Evolutionary conservation across 2,113 vertebrate genomes (phyloP), one percentile per base, ranked within the genome.

Genomic region (Phasianus colchicus): DNA sequence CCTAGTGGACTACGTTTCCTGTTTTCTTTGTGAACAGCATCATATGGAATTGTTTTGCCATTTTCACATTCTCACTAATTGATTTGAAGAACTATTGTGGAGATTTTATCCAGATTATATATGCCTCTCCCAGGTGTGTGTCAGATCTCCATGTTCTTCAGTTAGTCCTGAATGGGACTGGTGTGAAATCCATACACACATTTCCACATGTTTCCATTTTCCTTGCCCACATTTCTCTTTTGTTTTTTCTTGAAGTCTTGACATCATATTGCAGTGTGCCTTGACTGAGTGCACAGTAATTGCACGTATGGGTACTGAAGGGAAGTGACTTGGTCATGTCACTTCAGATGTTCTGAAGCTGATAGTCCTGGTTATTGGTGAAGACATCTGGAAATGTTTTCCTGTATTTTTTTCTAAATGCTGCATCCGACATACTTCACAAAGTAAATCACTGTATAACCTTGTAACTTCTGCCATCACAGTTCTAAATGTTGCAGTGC

Each of bases 31-130:
- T 86, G 82, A 84, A 67, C 63, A 87, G 76, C 87, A 78, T 67
- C 25, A 32, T 86, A 72, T 87, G 71, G 91, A 94, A 96, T 93
- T 84, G 77, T 80, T 97, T 94, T 95, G 84, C 91, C 91, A 63
- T 92, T 86, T 78, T 85, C 78, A 34, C 85, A 81, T 91, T 88
- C 79, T 95, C 91, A 82, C 84, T 91, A 90, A 88, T 82, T 77
- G 66, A 81, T 86, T 91, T 79, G 67, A 42, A 20, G 54, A 90
- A 65, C 75, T 86, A 11, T 58, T 86, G 42, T 40, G 38, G 58
- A 92, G 71, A 50, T 80, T 79, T 93, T 87, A 71, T 89, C 47
- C 72, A 79, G 74, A 63, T 80, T 76, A 83, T 8, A 32, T 29
- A 15, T 89, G 13, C n/a, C 20, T 55, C 21, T 91, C 42, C 58